Base-by-base conservation (phyloP, 2,888 invertebrate genomes). In the Melipona beecheii region DNA sequence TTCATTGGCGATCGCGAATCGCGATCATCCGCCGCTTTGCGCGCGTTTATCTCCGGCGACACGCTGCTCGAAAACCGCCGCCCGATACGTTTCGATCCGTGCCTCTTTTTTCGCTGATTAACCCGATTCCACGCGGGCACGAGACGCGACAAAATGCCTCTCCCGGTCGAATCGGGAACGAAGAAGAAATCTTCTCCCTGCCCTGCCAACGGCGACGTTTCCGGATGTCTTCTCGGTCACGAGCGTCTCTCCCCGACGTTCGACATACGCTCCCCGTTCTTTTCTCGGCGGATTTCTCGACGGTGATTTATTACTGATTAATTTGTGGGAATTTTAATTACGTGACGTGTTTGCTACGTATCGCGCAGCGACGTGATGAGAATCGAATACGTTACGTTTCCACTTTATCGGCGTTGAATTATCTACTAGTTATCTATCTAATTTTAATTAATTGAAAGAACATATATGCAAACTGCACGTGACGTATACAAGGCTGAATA, bases 1-100 rank as follows among this genome's bases (percentile, higher is more conserved):
- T 81, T 85, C 56, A 73, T 81, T 75, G 76, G 24, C 76, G 76
- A 84, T 84, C 80, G 72, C 84, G 80, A 76, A 62, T 74, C 83
- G 83, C 71, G 62, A 66, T 43, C 71, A 24, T 74, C 56, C 72
- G 70, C 56, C 72, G 70, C 73, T 36, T 72, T 64, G 65, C 76
- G 69, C 68, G 66, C 60, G 31, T 81, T 85, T 85, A 85, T 84
- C 81, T 69, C 36, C 50, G 62, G 65, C 56, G 84, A 49, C 65
- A 56, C 69, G 64, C 54, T 43, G 54, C 54, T 54, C 72, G 19
- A 54, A 73, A 78, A 72, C 64, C 17, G 60, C 36, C 54, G 50
- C 50, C 24, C 70, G 27, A 68, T 27, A 27, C 56, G 27, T 24
- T 68, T 36, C 65, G 64, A 65, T 65, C 56, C 52, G 54, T 24